Evolutionary conservation across 1,140 invertebrate genomes (phyloP).

Genomic region (Cecropterus lyciades): DNA sequence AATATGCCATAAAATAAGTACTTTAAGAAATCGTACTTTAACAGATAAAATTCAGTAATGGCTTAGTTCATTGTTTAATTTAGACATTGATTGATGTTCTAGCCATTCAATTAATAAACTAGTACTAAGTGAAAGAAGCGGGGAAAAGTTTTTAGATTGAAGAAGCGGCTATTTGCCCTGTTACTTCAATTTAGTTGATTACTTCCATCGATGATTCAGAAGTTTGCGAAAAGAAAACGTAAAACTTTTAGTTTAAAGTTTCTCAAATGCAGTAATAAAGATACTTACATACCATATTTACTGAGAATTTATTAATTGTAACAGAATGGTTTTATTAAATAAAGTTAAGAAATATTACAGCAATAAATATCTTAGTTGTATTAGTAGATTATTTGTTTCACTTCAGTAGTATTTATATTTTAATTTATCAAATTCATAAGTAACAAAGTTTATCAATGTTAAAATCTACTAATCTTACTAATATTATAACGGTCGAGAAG

Average conservation of each 20-base stretch:
- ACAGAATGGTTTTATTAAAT: too few relatives aligned
- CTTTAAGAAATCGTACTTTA: not conserved
- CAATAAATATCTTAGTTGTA: too few relatives aligned
- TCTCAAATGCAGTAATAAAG: not conserved
- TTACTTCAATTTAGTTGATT: constrained; percentile 19
- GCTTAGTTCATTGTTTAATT: constrained; percentile 2
- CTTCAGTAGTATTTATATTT: too few relatives aligned
- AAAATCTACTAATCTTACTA: too few relatives aligned
- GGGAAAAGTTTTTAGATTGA: constrained; percentile 6
- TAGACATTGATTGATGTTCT: not conserved
- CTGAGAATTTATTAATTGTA: not conserved
- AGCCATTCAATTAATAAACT: not conserved
- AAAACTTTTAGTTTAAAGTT: constrained; percentile 11
- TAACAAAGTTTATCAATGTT: too few relatives aligned
- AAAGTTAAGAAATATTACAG: too few relatives aligned
- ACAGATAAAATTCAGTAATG: not conserved
- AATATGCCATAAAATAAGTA: too few relatives aligned
- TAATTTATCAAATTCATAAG: too few relatives aligned
- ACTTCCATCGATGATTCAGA: constrained; percentile 8
- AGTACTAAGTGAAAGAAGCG: constrained; percentile 6
- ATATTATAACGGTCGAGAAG: too few relatives aligned
- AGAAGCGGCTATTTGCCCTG: constrained; percentile 8
- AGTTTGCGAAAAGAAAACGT: constrained; percentile 20
- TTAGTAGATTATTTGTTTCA: too few relatives aligned
- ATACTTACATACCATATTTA: not conserved